Evolutionary conservation across 2,113 vertebrate species (phyloP).

Genomic region (Odontophorus gujanensis): DNA sequence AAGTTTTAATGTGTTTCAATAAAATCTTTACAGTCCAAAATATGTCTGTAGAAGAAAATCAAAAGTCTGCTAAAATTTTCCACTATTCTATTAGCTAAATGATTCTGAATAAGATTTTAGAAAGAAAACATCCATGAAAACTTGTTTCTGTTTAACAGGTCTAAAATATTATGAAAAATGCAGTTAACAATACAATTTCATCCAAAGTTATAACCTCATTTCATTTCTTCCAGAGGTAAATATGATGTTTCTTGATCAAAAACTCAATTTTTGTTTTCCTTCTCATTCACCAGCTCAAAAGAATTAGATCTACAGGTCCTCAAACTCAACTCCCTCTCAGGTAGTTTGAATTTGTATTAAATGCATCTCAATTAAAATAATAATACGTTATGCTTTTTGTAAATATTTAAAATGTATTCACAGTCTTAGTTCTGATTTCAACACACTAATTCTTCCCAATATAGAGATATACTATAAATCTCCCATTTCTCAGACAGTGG

Average conservation of each 20-base stretch:
- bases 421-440: not conserved
- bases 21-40: not conserved
- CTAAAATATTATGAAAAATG: not conserved
- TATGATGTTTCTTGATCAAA: not conserved
- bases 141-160: not conserved
- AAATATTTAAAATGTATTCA: not conserved
- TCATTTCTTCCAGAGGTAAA: not conserved
- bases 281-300: not conserved
- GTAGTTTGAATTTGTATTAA: not conserved
- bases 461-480: not conserved
- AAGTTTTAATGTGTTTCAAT: not conserved
- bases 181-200: not conserved
- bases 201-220: not conserved
- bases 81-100: not conserved
- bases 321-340: not conserved
- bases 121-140: not conserved
- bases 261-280: not conserved
- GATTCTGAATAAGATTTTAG: not conserved
- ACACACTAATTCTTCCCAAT: not conserved
- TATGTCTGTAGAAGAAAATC: not conserved
- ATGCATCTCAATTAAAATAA: not conserved
- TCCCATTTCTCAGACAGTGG: not conserved
- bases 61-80: not conserved
- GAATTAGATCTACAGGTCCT: not conserved
- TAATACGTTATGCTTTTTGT: rapidly evolving